Percentiles rank a stretch among this genome's conserved stretches.
phyloP scores from a whole-genome alignment of 2,888 invertebrate species.

The Rhorus exstirpatorius region DNA sequence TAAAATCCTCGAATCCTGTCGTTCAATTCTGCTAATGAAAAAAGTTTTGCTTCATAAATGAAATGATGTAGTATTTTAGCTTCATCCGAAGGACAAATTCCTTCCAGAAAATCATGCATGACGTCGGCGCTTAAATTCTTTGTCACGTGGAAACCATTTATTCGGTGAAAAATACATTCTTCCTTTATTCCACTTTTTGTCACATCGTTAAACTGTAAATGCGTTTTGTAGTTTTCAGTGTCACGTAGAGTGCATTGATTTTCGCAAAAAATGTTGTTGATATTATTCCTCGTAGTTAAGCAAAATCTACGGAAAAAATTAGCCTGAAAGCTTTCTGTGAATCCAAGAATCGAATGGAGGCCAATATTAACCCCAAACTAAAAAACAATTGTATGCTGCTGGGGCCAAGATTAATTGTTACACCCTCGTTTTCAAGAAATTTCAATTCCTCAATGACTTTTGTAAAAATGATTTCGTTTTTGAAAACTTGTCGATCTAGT shows the following conservation, averaged over 20 bases:
- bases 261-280: constrained; percentile 26
- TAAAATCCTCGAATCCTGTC: constrained; percentile 63
- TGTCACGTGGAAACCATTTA: constrained; percentile 49
- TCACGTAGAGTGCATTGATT: no score
- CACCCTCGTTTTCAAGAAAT: neutral
- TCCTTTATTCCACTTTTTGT: no score
- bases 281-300: constrained; percentile 46
- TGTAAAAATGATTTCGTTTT: neutral
- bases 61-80: constrained; percentile 60
- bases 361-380: constrained; percentile 72
- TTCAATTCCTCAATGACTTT: neutral
- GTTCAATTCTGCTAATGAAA: constrained; percentile 52
- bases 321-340: constrained; percentile 65
- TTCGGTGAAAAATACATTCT: constrained; percentile 45
- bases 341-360: constrained; percentile 67
- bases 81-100: no score
- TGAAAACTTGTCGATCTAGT: neutral
- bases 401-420: no score
- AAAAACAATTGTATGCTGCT: no score
- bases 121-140: constrained; percentile 38
- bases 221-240: no score
- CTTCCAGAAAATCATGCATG: constrained; percentile 47
- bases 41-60: constrained; percentile 49
- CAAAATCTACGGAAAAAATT: constrained; percentile 72
- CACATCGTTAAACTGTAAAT: no score